phyloP scores from a whole-genome alignment of 1,140 invertebrate species.

The Solen grandis region DNA sequence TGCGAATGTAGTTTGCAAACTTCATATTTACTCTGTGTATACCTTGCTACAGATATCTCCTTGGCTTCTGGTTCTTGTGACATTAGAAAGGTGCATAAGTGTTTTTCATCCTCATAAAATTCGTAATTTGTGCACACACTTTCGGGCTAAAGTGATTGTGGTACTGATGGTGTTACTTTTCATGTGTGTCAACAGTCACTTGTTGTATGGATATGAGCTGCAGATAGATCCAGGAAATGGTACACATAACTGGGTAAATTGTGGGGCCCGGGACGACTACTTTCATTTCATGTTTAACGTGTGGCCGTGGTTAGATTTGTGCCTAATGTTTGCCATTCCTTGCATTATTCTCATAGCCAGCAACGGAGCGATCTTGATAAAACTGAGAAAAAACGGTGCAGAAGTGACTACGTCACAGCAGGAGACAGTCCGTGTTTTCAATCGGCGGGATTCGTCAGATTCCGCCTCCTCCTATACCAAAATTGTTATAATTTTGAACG shows the following conservation, averaged over 20 bases:
- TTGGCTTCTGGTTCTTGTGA: slow-evolving; percentile 22
- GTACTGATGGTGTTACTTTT: background rate
- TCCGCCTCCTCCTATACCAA: background rate
- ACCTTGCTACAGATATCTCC: background rate
- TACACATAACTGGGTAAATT: background rate
- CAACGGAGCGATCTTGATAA: background rate
- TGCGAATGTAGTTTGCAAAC: background rate
- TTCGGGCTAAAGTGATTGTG: background rate
- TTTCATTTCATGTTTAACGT: slow-evolving; percentile 12
- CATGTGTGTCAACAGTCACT: background rate
- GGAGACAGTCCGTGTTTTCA: background rate
- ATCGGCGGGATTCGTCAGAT: background rate
- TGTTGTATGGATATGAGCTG: background rate
- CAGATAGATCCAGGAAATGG: background rate
- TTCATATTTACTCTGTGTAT: background rate
- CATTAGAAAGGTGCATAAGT: background rate
- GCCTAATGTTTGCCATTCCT: slow-evolving; percentile 10
- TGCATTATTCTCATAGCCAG: background rate
- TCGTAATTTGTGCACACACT: background rate
- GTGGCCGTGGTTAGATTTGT: slow-evolving; percentile 16
- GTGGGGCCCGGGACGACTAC: background rate
- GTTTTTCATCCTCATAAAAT: background rate
- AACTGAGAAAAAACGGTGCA: background rate
- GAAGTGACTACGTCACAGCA: background rate
- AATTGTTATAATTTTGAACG: background rate